Conservation (phyloP, 2,888 invertebrate genomes). For the Autographa gamma region DNA sequence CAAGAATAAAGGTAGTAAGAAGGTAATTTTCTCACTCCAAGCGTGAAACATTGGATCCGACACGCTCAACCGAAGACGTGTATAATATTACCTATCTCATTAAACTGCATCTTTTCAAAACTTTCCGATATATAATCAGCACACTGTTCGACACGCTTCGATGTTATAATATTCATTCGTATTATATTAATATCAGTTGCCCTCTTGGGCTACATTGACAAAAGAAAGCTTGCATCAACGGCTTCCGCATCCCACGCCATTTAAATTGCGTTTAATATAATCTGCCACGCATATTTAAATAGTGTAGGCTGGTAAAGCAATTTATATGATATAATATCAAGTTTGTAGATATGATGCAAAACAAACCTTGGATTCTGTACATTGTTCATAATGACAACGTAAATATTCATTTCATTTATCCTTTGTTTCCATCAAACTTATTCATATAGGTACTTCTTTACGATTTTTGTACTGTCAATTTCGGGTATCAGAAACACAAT, state of each 20-base stretch:
- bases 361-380: background rate
- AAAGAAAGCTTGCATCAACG: constrained; percentile 51
- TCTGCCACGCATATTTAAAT: constrained; percentile 40
- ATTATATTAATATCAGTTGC: constrained; percentile 32
- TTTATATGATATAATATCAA: constrained; percentile 30
- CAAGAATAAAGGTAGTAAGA: constrained; percentile 46
- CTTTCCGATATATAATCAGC: constrained; percentile 23
- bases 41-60: constrained; percentile 59
- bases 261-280: constrained; percentile 44
- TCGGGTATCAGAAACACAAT: background rate
- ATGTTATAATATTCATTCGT: constrained; percentile 13
- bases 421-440: background rate
- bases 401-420: background rate
- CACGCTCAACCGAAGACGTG: constrained; percentile 44
- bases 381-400: background rate
- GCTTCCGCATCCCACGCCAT: constrained; percentile 61
- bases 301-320: constrained; percentile 26
- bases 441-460: too few relatives aligned
- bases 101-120: constrained; percentile 30
- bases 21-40: constrained; percentile 48
- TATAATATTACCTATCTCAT: constrained; percentile 48
- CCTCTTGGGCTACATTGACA: constrained; percentile 41
- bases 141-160: constrained; percentile 13
- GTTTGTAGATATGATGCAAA: constrained; percentile 12
- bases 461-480: too few relatives aligned